phyloP scores from a whole-genome alignment of 2,888 invertebrate genomes.

The Exocentrus adspersus region DNA sequence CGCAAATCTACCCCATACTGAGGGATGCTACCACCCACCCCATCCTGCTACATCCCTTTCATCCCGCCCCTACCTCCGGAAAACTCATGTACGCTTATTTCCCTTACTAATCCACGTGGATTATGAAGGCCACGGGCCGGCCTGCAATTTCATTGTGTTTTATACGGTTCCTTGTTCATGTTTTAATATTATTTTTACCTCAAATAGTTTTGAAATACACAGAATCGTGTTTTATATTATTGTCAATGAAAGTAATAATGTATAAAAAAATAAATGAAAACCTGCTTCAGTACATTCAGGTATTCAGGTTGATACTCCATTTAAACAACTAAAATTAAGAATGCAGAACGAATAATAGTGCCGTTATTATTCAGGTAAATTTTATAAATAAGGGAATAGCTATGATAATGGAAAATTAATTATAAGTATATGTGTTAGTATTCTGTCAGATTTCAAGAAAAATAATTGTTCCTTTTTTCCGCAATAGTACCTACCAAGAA shows the following conservation, averaged over 20 bases:
- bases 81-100: constrained; percentile 48
- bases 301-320: too few relatives aligned
- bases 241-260: too few relatives aligned
- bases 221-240: too few relatives aligned
- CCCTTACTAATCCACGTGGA: constrained; percentile 51
- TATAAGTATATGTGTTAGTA: too few relatives aligned
- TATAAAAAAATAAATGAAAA: too few relatives aligned
- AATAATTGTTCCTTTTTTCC: too few relatives aligned
- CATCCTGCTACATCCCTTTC: constrained; percentile 31
- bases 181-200: constrained; percentile 38
- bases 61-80: constrained; percentile 32
- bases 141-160: constrained; percentile 50
- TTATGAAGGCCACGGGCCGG: constrained; percentile 50
- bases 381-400: too few relatives aligned
- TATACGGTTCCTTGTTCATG: constrained; percentile 44
- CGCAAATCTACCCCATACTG: constrained; percentile 53
- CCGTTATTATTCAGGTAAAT: neutral
- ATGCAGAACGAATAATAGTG: neutral
- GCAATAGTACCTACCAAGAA: neutral
- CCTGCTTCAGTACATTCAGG: too few relatives aligned
- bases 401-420: too few relatives aligned
- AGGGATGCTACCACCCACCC: constrained; percentile 41
- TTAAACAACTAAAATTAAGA: too few relatives aligned
- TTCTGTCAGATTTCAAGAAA: neutral
- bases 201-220: constrained; percentile 11